Conservation (phyloP, 2,888 invertebrate genomes). For the Morpho helenor region DNA sequence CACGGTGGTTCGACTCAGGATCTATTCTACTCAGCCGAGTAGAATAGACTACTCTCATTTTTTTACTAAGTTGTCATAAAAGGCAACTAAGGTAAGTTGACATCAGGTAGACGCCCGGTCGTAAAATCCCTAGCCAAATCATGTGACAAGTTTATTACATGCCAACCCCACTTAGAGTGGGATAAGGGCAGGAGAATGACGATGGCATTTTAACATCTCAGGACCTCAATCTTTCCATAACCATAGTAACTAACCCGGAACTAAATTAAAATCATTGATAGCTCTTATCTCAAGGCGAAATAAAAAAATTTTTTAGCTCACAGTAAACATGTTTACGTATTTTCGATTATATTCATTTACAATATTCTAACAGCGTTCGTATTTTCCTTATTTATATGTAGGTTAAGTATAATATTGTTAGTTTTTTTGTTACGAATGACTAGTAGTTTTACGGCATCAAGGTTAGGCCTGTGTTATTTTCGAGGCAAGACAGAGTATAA, state of each 20-base stretch:
- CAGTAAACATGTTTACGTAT: slow-evolving; percentile 21
- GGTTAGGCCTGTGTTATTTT: background rate
- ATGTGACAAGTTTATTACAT: too few species aligned
- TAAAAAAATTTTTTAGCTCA: background rate
- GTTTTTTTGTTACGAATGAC: background rate
- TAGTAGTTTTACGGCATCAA: background rate
- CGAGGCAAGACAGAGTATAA: background rate
- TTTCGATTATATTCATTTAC: slow-evolving; percentile 9
- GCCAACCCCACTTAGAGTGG: too few species aligned
- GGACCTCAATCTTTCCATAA: background rate
- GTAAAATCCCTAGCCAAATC: too few species aligned
- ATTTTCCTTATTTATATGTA: background rate
- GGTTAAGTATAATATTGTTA: background rate
- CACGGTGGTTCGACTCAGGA: too few species aligned
- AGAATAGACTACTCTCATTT: too few species aligned
- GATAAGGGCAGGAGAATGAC: too few species aligned
- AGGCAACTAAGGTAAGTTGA: too few species aligned
- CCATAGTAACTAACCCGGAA: slow-evolving; percentile 3
- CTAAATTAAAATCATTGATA: slow-evolving; percentile 8
- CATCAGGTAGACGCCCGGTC: too few species aligned
- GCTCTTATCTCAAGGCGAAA: slow-evolving; percentile 8
- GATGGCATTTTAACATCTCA: too few species aligned
- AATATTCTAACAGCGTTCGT: background rate
- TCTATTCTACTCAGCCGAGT: too few species aligned
- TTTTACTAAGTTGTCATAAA: too few species aligned